These are phyloP conservation scores for Idris sp. DNA, from an alignment of 1,140 invertebrate genomes.

Conservation along the genomic window DNA sequence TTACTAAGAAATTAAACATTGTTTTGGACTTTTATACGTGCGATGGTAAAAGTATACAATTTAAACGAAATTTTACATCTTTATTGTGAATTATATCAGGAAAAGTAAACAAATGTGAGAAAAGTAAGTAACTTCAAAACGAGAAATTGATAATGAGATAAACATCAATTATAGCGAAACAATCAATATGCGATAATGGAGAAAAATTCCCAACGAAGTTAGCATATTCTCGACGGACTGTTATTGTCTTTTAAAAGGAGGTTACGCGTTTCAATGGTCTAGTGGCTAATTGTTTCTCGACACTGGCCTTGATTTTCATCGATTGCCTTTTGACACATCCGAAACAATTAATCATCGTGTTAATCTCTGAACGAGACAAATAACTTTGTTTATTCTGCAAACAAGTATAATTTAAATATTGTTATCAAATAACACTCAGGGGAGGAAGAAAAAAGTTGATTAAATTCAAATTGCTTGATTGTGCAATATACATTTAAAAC, in stretches of 20 bases:
- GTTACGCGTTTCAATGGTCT: constrained; percentile 51
- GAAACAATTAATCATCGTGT: constrained; percentile 7
- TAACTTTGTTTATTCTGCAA: no score
- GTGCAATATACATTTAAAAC: constrained; percentile 41
- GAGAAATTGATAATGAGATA: constrained; percentile 29
- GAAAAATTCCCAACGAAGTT: constrained; percentile 25
- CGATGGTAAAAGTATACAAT: no score
- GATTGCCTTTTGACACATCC: constrained; percentile 22
- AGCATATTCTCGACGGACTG: constrained; percentile 39
- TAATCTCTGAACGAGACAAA: background rate
- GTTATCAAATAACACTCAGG: background rate
- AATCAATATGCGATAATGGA: constrained; percentile 46
- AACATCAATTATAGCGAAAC: constrained; percentile 18
- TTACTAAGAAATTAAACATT: no score
- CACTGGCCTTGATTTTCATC: constrained; percentile 51
- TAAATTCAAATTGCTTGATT: constrained; percentile 34
- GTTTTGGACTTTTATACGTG: no score
- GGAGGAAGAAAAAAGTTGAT: constrained; percentile 6
- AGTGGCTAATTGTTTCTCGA: constrained; percentile 46
- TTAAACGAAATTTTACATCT: background rate
- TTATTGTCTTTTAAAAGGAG: constrained; percentile 50
- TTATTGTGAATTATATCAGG: background rate
- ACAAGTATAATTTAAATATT: no score
- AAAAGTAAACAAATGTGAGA: constrained; percentile 6
- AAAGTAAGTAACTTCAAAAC: constrained; percentile 17